Evolutionary conservation across 2,113 vertebrate species (phyloP), one percentile per base, ranked within the genome.

Genomic region (Copsychus sechellarum): DNA sequence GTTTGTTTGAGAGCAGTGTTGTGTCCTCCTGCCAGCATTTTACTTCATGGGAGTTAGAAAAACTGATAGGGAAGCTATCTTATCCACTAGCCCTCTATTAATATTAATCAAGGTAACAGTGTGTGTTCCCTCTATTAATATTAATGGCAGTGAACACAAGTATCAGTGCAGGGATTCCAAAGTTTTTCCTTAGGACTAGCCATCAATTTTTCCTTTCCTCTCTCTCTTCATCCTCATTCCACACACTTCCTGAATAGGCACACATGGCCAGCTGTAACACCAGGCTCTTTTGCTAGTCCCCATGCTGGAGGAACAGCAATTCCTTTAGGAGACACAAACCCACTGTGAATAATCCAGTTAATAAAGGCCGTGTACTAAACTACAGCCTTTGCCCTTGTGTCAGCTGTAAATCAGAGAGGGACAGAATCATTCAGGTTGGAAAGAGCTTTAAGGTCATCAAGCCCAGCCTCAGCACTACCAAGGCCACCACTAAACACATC

Each of bases 221-320:
- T 5, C 5, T 31, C 2, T 9, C 38, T 5, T 19, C 1, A 0
- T 11, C 25, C 33, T 61, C 23, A 5, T n/a, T 47, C 48, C 50
- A 28, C 18, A 5, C 11, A 8, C 2, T 6, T 18, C 8, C 34
- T 43, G 21, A 24, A 31, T 2, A 8, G 42, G 6, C 11, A 16
- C 1, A 1, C 6, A 1, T 2, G 12, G 10, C 42, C 40, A 57
- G 0, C 9, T 5, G 28, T 31, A 40, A 10, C 11, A 8, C 12
- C 23, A 40, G 19, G 26, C 21, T 83, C 14, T 69, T 36, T 76
- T 66, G n/a, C 50, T 42, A 50, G 14, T 15, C 6, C 16, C 22
- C 17, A 1, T 2, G 2, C 36, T 57, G 1, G 0, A 24, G n/a
- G 40, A 36, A 21, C 24, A 29, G 43, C 16, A 15, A 6, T 21